phyloP scores from a whole-genome alignment of 2,113 vertebrate species.

The Hymenochirus boettgeri region DNA sequence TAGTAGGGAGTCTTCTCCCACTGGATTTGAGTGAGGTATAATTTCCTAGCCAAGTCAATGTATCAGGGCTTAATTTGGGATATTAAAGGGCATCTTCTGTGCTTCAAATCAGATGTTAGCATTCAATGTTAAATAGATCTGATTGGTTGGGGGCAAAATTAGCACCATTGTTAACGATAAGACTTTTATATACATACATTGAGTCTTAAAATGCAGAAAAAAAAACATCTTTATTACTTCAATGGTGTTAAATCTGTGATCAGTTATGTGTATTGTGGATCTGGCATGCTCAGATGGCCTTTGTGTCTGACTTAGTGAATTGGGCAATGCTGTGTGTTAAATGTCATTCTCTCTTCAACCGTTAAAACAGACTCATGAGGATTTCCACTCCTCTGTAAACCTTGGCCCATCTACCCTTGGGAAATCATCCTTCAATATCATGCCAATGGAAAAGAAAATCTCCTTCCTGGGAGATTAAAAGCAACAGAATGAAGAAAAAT shows the following conservation, averaged over 20 bases:
- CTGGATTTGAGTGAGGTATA: too few species aligned
- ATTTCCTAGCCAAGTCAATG: too few species aligned
- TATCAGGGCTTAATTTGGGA: too few species aligned
- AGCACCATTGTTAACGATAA: too few species aligned
- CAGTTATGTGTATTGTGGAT: slow-evolving; percentile 21
- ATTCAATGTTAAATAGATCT: too few species aligned
- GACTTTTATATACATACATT: too few species aligned
- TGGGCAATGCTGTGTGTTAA: neutral
- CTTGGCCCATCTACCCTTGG: neutral
- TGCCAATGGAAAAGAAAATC: neutral
- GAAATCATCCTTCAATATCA: neutral
- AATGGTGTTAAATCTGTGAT: slow-evolving; percentile 10
- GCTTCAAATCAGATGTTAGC: too few species aligned
- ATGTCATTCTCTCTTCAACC: neutral
- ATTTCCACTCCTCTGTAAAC: neutral
- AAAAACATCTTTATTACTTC: slow-evolving; percentile 17
- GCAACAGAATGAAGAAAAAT: neutral
- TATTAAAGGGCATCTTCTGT: too few species aligned
- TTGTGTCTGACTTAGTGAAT: slow-evolving; percentile 6
- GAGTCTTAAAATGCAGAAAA: slow-evolving; percentile 5
- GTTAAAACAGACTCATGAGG: neutral
- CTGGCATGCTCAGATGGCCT: neutral
- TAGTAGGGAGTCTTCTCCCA: too few species aligned
- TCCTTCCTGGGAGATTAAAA: too few species aligned
- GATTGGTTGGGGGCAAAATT: too few species aligned